Conservation (phyloP, 2,888 invertebrate species). For the Machimus atricapillus region DNA sequence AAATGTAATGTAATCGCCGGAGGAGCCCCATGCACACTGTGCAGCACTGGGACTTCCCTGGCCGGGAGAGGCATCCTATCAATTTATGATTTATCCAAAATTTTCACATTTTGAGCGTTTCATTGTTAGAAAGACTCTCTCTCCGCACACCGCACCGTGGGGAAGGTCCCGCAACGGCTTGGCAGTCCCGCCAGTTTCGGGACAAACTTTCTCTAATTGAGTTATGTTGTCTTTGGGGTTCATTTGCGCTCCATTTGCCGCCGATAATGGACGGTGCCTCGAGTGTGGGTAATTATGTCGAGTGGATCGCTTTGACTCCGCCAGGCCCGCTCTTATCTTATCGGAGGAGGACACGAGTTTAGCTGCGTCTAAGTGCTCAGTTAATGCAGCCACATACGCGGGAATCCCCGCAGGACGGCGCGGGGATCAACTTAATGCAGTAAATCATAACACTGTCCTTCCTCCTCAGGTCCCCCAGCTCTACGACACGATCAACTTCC, state of each 20-base stretch:
- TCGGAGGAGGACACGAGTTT: constrained; percentile 2
- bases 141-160: too few relatives aligned
- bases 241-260: constrained; percentile 13
- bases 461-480: background rate
- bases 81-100: constrained; percentile 21
- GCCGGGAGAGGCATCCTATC: background rate
- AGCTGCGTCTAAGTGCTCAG: background rate
- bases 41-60: background rate
- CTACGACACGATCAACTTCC: background rate
- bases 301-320: constrained; percentile 6
- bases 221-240: constrained; percentile 13
- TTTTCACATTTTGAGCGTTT: background rate
- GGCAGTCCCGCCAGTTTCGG: background rate
- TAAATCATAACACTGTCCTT: background rate
- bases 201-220: constrained; percentile 23
- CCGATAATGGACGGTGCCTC: constrained; percentile 1
- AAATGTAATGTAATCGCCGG: background rate
- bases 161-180: background rate
- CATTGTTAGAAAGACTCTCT: background rate
- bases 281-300: constrained; percentile 16
- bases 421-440: background rate
- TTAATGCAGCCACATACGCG: background rate
- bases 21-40: background rate
- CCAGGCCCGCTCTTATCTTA: background rate
- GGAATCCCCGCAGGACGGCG: background rate